These are phyloP conservation scores for Eretmocerus hayati DNA, from an alignment of 2,888 invertebrate genomes.

Conservation along the genomic window DNA sequence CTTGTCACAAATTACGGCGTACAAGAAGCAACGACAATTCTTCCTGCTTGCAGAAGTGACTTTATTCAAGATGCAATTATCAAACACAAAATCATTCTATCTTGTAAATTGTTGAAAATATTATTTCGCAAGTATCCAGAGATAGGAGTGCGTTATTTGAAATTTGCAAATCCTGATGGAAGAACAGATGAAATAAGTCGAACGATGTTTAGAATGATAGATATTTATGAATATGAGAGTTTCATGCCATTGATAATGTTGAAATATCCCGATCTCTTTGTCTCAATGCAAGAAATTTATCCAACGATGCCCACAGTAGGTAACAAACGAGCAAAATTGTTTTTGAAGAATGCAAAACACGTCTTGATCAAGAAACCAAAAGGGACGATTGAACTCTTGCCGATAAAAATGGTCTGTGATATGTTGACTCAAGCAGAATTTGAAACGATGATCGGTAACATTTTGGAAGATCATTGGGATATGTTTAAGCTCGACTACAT, in stretches of 20 bases:
- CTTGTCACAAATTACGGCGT: conserved; percentile 27
- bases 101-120: conserved; percentile 19
- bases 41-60: conserved; percentile 31
- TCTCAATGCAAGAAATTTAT: conserved; percentile 8
- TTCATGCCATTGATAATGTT: conserved; percentile 31
- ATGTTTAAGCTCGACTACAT: conserved; percentile 14
- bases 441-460: conserved; percentile 27
- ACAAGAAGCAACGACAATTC: conserved; percentile 28
- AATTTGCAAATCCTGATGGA: conserved; percentile 18
- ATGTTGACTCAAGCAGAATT: conserved; percentile 27
- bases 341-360: conserved; percentile 29
- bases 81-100: conserved; percentile 22
- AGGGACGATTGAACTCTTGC: conserved; percentile 26
- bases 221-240: conserved; percentile 16
- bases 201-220: conserved; percentile 13
- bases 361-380: conserved; percentile 27
- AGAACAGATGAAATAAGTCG: conserved; percentile 8
- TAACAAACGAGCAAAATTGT: conserved; percentile 25
- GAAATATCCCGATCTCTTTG: conserved; percentile 28
- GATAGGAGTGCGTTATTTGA: conserved; percentile 33
- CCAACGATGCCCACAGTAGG: conserved; percentile 22
- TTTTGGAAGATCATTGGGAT: conserved; percentile 23
- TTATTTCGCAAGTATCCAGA: conserved; percentile 33
- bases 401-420: conserved; percentile 26
- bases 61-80: conserved; percentile 30